phyloP scores from a whole-genome alignment of 1,140 invertebrate species.

The Drosophila erecta region DNA sequence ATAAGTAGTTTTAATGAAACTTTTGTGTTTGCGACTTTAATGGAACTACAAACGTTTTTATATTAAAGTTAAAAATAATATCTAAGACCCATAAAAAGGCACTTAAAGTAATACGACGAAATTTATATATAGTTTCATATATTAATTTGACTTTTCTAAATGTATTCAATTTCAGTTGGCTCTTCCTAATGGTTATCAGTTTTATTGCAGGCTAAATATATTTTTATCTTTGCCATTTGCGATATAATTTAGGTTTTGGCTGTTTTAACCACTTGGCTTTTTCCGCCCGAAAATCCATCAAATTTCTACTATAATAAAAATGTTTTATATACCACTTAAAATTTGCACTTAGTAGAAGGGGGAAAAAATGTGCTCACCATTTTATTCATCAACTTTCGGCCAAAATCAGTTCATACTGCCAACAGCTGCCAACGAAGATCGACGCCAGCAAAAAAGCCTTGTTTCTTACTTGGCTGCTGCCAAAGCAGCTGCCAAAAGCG shows the following conservation, averaged over 20 bases:
- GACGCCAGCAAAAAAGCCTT: conserved; percentile 63
- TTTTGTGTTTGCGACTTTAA: background rate
- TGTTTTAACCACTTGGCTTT: background rate
- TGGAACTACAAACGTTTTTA: no score
- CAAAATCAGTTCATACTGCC: conserved; percentile 82
- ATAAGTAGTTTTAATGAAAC: conserved; percentile 13
- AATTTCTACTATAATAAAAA: conserved; percentile 8
- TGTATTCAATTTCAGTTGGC: background rate
- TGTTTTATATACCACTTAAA: conserved; percentile 47
- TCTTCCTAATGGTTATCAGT: background rate
- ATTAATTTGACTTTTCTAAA: background rate
- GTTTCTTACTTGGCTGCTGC: conserved; percentile 63
- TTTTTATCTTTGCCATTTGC: background rate
- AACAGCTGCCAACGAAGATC: conserved; percentile 78
- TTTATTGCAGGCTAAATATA: background rate
- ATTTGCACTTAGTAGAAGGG: conserved; percentile 32
- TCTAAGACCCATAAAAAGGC: background rate
- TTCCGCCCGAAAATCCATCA: background rate
- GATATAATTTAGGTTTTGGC: background rate
- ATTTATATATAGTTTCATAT: background rate
- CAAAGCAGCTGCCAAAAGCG: conserved; percentile 65
- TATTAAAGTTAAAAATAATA: background rate
- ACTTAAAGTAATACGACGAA: background rate
- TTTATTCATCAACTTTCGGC: conserved; percentile 76
- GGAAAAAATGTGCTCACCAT: conserved; percentile 69